A percentile compares a stretch with the other conserved stretches of the same genome.
These are phyloP conservation scores for Agrilus mali DNA, from an alignment of 2,888 invertebrate species.

Conservation along the genomic window DNA sequence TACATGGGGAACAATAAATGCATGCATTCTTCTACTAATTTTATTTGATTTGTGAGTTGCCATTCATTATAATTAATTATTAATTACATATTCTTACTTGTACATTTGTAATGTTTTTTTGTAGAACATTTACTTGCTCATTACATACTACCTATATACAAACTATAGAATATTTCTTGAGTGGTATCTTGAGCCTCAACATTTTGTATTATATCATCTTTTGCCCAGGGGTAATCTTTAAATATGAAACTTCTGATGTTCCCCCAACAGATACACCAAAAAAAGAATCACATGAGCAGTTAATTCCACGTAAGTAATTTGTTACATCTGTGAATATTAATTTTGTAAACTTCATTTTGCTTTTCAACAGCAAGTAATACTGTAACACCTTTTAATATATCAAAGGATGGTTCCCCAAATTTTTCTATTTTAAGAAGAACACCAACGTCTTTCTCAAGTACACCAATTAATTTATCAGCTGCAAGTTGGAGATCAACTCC, in stretches of 20 bases:
- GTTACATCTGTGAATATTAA: too few species aligned
- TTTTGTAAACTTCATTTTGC: constrained; percentile 38
- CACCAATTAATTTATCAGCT: constrained; percentile 29
- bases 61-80: neutral
- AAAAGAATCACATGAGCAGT: too few species aligned
- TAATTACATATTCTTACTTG: constrained; percentile 1
- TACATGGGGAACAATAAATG: constrained; percentile 48
- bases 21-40: constrained; percentile 39
- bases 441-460: constrained; percentile 12
- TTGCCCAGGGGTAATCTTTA: constrained; percentile 35
- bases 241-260: constrained; percentile 23
- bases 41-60: constrained; percentile 48
- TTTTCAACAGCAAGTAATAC: constrained; percentile 30
- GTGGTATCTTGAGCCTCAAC: constrained; percentile 36
- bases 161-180: constrained; percentile 34
- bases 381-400: constrained; percentile 3
- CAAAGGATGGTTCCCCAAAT: constrained; percentile 2
- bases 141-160: constrained; percentile 33
- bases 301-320: too few species aligned
- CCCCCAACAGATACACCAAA: too few species aligned
- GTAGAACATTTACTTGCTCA: constrained; percentile 34
- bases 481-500: constrained; percentile 30
- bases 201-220: constrained; percentile 38
- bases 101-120: constrained; percentile 17
- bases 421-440: constrained; percentile 4